Conservation (phyloP, 2,113 vertebrate species). For the Alligator mississippiensis region DNA sequence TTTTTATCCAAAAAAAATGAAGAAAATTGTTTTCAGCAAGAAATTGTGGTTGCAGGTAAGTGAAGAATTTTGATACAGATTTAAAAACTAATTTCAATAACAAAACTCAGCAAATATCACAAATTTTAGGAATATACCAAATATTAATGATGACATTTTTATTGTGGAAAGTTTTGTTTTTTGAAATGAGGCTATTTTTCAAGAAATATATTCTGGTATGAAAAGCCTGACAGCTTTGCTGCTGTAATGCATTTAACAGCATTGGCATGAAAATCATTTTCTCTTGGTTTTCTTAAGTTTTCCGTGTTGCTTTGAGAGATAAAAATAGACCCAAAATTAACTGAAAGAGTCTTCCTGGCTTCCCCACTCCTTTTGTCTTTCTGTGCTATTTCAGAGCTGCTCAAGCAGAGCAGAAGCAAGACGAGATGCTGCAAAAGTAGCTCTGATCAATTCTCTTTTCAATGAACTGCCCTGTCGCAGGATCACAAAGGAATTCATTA, state of each 20-base stretch:
- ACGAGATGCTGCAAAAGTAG: slow-evolving; percentile 89
- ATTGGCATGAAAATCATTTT: background rate
- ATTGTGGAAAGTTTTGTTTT: background rate
- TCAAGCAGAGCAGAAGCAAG: slow-evolving; percentile 90
- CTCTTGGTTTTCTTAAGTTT: background rate
- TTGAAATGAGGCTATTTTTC: background rate
- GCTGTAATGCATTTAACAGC: background rate
- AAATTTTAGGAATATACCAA: background rate
- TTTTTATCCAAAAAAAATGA: background rate
- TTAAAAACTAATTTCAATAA: background rate
- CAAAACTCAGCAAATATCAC: background rate
- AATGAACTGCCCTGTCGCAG: slow-evolving; percentile 88
- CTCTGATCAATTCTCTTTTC: slow-evolving; percentile 92
- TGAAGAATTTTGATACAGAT: background rate
- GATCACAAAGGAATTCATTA: slow-evolving; percentile 88
- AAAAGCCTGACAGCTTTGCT: background rate
- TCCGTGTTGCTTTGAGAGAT: background rate
- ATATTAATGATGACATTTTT: background rate
- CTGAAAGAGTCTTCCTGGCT: background rate
- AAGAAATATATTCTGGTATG: background rate
- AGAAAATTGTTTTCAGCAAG: background rate
- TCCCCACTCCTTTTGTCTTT: background rate
- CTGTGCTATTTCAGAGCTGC: slow-evolving; percentile 80
- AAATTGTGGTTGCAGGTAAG: background rate
- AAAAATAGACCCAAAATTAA: background rate